These are phyloP conservation scores for Nephrocerus scutellatus DNA, from an alignment of 2,888 invertebrate genomes.

Conservation along the genomic window DNA sequence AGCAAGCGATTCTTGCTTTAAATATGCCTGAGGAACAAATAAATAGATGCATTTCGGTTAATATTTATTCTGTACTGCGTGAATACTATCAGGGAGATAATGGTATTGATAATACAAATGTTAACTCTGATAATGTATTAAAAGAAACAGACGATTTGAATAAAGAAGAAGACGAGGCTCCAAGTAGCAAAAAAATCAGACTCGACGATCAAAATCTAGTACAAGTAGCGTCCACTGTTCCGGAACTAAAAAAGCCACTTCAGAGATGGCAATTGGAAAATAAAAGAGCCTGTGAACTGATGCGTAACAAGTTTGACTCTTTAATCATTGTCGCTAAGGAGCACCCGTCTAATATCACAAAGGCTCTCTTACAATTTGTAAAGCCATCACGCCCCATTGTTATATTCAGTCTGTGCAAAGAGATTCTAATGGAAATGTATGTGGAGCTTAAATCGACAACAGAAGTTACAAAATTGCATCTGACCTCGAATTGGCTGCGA, in stretches of 20 bases:
- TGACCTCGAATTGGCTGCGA: slow-evolving; percentile 82
- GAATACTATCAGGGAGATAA: slow-evolving; percentile 57
- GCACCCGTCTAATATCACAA: slow-evolving; percentile 74
- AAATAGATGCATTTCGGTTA: slow-evolving; percentile 65
- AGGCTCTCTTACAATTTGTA: slow-evolving; percentile 67
- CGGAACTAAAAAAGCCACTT: slow-evolving; percentile 16
- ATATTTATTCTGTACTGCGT: slow-evolving; percentile 67
- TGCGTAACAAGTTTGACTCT: slow-evolving; percentile 63
- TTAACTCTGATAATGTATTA: too few species aligned
- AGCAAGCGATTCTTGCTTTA: slow-evolving; percentile 70
- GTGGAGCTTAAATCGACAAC: slow-evolving; percentile 64
- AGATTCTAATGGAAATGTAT: slow-evolving; percentile 80
- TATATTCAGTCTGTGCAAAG: slow-evolving; percentile 71
- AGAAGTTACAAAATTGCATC: slow-evolving; percentile 66
- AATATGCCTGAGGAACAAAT: slow-evolving; percentile 67
- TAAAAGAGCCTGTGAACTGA: slow-evolving; percentile 56
- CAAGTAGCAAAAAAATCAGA: slow-evolving; percentile 37
- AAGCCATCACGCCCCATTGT: slow-evolving; percentile 78
- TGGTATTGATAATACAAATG: slow-evolving; percentile 1
- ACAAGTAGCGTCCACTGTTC: too few species aligned
- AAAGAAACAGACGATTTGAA: background rate
- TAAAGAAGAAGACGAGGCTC: slow-evolving; percentile 24
- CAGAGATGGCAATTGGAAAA: slow-evolving; percentile 65
- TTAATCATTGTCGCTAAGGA: slow-evolving; percentile 75
- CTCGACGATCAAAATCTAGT: slow-evolving; percentile 36